Evolutionary conservation across 2,888 invertebrate species (phyloP), one percentile per base, ranked within the genome.

Genomic region (Pimpla rufipes): DNA sequence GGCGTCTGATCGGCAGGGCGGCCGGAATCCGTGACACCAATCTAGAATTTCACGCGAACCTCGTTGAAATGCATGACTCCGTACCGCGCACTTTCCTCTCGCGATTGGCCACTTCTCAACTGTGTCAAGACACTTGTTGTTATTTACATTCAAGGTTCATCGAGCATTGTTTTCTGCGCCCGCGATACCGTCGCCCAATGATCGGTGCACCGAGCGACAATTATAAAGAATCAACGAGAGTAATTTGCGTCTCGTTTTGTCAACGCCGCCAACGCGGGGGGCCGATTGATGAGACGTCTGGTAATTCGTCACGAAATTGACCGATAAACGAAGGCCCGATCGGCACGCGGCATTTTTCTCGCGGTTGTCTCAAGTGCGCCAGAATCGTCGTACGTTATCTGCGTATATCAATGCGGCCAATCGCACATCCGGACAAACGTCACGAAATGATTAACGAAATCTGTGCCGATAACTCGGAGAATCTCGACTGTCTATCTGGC

Each of bases 161-260:
- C 18, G 52, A 52, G 10, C 52, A 52, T 52, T 52, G 10, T 42
- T 62, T 78, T 35, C 10, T 10, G 8, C 10, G 52, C 8, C 10
- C 18, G 18, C 29, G 3, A 3, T 29, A 3, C 5, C 5, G 2
- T 2, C 29, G 29, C 29, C n/a, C n/a, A n/a, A n/a, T n/a, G n/a
- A n/a, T 29, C 29, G 29, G 5, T 29, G 29, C 29, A 29, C 29
- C 29, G 29, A 29, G 5, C 29, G 29, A 29, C 29, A 29, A 3
- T 29, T 29, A 5, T 29, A 29, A 29, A 29, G 29, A 29, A 29
- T 29, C 29, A 29, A 52, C 10, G 10, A 1, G 52, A 11, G 42
- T 55, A 47, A 71, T 76, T 47, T 23, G 66, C n/a, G n/a, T 71
- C 47, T 55, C 37, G 18, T 47, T 55, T 37, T 13, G 66, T 77